Conservation (phyloP, 2,888 invertebrate genomes). For the Ormyrus labotus region DNA sequence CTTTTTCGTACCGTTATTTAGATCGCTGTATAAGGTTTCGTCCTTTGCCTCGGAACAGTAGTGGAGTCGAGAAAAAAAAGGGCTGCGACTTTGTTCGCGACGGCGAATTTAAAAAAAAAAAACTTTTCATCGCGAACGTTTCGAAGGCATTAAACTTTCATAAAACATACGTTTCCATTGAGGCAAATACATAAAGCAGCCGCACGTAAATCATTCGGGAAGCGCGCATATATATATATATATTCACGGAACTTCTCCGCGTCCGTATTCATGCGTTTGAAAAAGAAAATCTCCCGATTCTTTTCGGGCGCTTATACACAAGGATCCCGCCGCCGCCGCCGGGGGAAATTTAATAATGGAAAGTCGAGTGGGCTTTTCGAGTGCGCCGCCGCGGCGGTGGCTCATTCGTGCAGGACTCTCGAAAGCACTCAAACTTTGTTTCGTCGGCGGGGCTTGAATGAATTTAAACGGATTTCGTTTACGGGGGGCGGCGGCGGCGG, state of each 20-base stretch:
- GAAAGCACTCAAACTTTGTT: conserved; percentile 48
- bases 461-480: conserved; percentile 46
- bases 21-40: no score
- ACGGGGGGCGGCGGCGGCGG: not conserved
- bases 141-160: no score
- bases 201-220: no score
- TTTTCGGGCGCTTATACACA: not conserved
- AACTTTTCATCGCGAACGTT: no score
- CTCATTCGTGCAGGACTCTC: conserved; percentile 34
- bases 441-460: conserved; percentile 27
- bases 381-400: not conserved
- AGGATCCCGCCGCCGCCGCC: not conserved
- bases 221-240: not conserved
- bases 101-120: no score
- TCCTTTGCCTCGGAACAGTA: no score
- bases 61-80: no score
- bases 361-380: conserved; percentile 49
- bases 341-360: conserved; percentile 54
- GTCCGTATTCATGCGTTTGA: conserved; percentile 5
- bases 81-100: no score
- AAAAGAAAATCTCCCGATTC: conserved; percentile 19
- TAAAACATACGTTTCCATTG: no score
- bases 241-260: not conserved
- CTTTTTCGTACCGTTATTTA: no score
- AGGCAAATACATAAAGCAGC: no score